Conservation (phyloP, 1,140 invertebrate genomes). For the Heliconius congener region DNA sequence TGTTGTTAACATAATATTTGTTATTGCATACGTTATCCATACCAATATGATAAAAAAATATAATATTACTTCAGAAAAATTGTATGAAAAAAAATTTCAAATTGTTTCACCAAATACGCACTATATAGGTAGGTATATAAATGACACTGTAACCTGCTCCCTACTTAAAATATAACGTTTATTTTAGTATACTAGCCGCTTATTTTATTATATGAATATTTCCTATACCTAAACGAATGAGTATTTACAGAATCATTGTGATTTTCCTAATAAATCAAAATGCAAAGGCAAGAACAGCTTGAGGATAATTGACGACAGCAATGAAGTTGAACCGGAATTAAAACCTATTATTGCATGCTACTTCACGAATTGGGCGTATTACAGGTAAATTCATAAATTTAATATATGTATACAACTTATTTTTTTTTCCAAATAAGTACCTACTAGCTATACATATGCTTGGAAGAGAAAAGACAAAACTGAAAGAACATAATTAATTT, state of each 20-base stretch:
- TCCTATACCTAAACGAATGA: neutral
- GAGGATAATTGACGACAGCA: conserved; percentile 47
- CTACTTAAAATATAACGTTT: no score
- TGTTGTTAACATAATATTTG: neutral
- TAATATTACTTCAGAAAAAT: no score
- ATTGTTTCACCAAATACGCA: no score
- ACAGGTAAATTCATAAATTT: conserved; percentile 72
- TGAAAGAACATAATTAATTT: no score
- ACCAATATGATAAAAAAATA: neutral
- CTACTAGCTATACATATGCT: no score
- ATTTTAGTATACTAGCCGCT: no score
- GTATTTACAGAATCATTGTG: conserved; percentile 84
- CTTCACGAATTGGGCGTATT: conserved; percentile 89
- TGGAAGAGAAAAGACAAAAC: no score
- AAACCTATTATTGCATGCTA: conserved; percentile 86
- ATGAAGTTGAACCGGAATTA: conserved; percentile 43
- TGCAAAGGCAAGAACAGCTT: conserved; percentile 79
- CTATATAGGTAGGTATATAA: no score
- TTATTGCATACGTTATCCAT: neutral
- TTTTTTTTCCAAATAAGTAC: no score
- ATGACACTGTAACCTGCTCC: no score
- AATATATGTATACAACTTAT: neutral
- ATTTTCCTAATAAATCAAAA: conserved; percentile 88
- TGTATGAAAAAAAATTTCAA: no score
- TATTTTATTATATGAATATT: no score